Evolutionary conservation across 2,797 vertebrate species (phyloP), one percentile per base, ranked within the genome.

Genomic region (Salarias fasciatus): DNA sequence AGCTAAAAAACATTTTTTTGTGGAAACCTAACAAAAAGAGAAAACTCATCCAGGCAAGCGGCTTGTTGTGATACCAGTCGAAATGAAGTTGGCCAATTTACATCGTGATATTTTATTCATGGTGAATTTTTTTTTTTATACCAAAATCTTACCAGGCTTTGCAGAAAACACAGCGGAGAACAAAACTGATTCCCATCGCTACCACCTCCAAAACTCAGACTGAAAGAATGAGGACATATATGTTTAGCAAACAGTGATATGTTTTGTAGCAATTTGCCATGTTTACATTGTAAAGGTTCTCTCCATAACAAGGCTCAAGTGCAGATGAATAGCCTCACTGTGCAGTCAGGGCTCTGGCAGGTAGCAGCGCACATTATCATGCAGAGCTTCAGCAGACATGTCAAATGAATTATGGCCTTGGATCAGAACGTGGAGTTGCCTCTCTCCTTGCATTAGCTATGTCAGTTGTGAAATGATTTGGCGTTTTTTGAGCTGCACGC

Each of bases 281-380:
- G 85, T 89, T 90, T 76, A 87, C 73, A 46, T 85, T 84, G 82
- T 82, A 76, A 84, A 85, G 81, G 71, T 44, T 48, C 6, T 47
- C 43, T 47, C 48, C 53, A 64, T 72, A 82, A 87, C 77, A 83
- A 80, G 85, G 61, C 73, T 13, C 2, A 48, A 48, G 65, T 71
- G 72, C 72, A 80, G 48, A 89, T 91, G 87, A 91, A 91, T 91
- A 48, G 83, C 70, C 58, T 45, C 79, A 75, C 54, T 91, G 86
- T 91, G 84, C 71, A 74, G 82, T 29, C 15, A 1, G n/a, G 49
- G 44, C 53, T 75, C 74, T 83, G 82, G 82, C 84, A 82, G 84
- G 79, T 82, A 74, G 58, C 40, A 4, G 68, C 59, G 41, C 75
- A 82, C 70, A 74, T 87, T 50, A 84, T 86, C 80, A 83, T 71